Evolutionary conservation across 2,797 vertebrate genomes (phyloP).

Genomic region (Cirrhinus mrigala): DNA sequence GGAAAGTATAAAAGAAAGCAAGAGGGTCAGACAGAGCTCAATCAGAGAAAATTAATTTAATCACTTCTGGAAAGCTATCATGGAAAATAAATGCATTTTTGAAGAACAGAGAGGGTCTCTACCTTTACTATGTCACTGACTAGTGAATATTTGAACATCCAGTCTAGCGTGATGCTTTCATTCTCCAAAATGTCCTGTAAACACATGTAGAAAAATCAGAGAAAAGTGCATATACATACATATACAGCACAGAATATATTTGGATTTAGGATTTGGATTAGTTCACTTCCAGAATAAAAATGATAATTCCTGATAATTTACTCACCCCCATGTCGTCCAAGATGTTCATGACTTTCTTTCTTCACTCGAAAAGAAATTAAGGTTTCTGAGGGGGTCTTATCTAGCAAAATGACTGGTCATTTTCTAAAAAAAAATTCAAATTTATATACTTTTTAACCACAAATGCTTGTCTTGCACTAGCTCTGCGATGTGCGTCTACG

Average conservation of each 20-base stretch:
- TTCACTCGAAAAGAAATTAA: no score
- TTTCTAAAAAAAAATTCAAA: no score
- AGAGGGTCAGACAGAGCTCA: not conserved
- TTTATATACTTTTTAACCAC: no score
- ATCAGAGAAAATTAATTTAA: not conserved
- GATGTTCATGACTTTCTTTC: no score
- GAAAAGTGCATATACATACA: not conserved
- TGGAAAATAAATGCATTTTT: not conserved
- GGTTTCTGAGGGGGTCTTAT: no score
- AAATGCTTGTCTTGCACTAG: no score
- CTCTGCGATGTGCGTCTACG: no score
- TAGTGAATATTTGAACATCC: constrained; percentile 97
- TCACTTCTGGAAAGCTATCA: not conserved
- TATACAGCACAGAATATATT: not conserved
- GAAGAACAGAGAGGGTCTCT: not conserved
- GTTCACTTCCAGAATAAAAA: no score
- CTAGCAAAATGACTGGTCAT: no score
- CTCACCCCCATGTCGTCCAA: no score
- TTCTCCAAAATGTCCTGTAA: constrained; percentile 93
- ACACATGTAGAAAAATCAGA: constrained; percentile 16
- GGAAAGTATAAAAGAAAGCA: not conserved
- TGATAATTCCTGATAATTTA: no score
- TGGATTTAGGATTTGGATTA: not conserved
- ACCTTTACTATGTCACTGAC: constrained; percentile 94
- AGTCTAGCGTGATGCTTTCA: constrained; percentile 94